Percentiles rank a stretch among this genome's conserved stretches.
phyloP scores from a whole-genome alignment of 2,888 invertebrate genomes.

The Choristoneura rosaceana region DNA sequence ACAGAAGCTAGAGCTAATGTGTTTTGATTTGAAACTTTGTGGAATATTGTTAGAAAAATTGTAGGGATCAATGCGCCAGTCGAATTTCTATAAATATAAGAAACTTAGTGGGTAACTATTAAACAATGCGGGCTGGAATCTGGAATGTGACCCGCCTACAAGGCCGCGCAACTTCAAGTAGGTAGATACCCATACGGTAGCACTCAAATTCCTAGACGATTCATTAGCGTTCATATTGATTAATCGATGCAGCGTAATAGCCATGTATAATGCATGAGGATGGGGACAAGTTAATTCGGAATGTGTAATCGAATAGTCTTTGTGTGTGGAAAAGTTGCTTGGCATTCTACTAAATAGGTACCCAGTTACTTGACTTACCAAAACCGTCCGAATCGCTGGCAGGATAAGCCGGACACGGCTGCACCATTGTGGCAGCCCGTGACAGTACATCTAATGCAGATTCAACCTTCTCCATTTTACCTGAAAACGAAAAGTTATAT shows the following conservation, averaged over 20 bases:
- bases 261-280: slow-evolving; percentile 39
- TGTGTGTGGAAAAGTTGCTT: slow-evolving; percentile 19
- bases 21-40: slow-evolving; percentile 30
- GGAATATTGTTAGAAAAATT: slow-evolving; percentile 1
- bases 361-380: slow-evolving; percentile 70
- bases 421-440: slow-evolving; percentile 95
- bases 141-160: slow-evolving; percentile 83
- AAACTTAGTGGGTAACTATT: slow-evolving; percentile 37
- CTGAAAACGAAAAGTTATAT: slow-evolving; percentile 48
- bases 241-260: slow-evolving; percentile 43
- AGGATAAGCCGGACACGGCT: slow-evolving; percentile 87
- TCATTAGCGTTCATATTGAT: slow-evolving; percentile 44
- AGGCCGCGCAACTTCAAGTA: slow-evolving; percentile 68
- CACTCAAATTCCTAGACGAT: slow-evolving; percentile 47
- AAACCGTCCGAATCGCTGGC: slow-evolving; percentile 81
- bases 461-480: slow-evolving; percentile 90
- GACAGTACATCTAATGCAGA: slow-evolving; percentile 94
- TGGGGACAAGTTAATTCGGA: slow-evolving; percentile 38
- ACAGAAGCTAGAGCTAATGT: slow-evolving; percentile 26
- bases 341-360: slow-evolving; percentile 26
- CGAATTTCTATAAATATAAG: slow-evolving; percentile 20
- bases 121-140: slow-evolving; percentile 78
- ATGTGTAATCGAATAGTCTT: slow-evolving; percentile 28
- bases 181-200: slow-evolving; percentile 38
- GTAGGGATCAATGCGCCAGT: neutral